A percentile compares a stretch with the other conserved stretches of the same genome.
Evolutionary conservation across 2,113 vertebrate genomes (phyloP).

Genomic region (Campylorhamphus procurvoides): DNA sequence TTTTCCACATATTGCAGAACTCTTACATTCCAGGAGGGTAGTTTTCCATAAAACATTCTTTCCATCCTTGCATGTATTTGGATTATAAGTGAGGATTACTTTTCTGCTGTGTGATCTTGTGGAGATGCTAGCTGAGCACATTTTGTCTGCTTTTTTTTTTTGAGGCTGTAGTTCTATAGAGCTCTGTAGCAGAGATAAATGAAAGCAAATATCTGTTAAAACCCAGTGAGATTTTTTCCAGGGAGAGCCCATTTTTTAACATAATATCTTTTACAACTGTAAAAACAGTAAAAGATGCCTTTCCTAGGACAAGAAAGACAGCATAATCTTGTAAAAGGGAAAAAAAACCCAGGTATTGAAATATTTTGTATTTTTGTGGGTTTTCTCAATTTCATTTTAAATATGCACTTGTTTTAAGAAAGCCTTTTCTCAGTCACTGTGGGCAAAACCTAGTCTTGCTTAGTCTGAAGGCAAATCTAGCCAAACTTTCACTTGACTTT

Average conservation of each 20-base stretch:
- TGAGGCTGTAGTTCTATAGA: background rate
- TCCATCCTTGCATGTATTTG: background rate
- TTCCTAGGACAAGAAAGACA: background rate
- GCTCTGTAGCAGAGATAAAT: background rate
- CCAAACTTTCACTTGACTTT: background rate
- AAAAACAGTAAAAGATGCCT: background rate
- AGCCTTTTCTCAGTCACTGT: background rate
- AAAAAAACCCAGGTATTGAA: background rate
- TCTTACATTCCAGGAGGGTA: background rate
- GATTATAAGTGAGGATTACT: background rate
- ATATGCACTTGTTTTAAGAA: background rate
- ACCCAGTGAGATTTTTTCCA: background rate
- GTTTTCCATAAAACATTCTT: conserved; percentile 10
- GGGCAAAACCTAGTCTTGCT: background rate
- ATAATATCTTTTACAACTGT: background rate
- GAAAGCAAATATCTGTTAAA: background rate
- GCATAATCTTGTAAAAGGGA: background rate
- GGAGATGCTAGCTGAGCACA: background rate
- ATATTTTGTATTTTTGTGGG: background rate
- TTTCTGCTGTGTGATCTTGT: background rate
- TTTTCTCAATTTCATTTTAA: background rate
- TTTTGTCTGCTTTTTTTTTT: background rate
- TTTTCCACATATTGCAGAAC: background rate
- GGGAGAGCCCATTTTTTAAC: background rate
- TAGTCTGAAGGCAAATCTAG: background rate